Evolutionary conservation across 2,113 vertebrate genomes (phyloP).

Genomic region (Caloenas nicobarica): DNA sequence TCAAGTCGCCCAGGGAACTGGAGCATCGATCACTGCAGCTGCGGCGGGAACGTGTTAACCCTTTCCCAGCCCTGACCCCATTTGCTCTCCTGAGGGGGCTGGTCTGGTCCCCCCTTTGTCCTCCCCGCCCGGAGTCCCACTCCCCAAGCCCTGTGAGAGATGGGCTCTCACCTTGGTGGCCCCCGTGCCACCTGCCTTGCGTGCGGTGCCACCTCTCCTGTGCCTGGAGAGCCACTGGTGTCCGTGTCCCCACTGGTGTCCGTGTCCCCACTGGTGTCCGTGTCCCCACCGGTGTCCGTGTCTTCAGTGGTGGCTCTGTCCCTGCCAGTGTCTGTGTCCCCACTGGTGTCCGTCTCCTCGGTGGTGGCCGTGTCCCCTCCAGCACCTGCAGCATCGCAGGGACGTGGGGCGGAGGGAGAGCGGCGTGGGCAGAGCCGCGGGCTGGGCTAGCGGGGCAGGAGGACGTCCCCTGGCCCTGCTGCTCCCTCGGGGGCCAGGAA

Average conservation of each 20-base stretch:
- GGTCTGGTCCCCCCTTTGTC: neutral
- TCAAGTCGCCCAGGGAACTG: neutral
- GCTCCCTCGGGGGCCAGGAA: neutral
- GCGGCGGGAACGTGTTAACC: neutral
- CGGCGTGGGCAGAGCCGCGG: neutral
- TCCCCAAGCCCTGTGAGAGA: neutral
- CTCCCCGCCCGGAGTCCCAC: accelerated
- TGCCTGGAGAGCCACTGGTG: no score
- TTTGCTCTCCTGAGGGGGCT: accelerated
- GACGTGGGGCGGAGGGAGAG: neutral
- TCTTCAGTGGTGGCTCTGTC: neutral
- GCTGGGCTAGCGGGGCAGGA: neutral
- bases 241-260: neutral
- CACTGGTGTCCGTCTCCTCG: neutral
- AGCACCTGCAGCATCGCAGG: neutral
- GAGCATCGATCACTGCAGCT: neutral
- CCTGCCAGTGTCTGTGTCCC: neutral
- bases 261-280: neutral
- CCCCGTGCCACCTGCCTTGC: accelerated
- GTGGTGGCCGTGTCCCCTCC: neutral
- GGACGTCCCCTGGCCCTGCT: neutral
- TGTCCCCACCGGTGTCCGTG: neutral
- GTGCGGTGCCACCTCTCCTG: neutral
- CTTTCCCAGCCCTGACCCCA: neutral
- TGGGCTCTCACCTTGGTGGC: neutral